Evolutionary conservation across 2,888 invertebrate species (phyloP).

Genomic region (Cylindroiulus punctatus): DNA sequence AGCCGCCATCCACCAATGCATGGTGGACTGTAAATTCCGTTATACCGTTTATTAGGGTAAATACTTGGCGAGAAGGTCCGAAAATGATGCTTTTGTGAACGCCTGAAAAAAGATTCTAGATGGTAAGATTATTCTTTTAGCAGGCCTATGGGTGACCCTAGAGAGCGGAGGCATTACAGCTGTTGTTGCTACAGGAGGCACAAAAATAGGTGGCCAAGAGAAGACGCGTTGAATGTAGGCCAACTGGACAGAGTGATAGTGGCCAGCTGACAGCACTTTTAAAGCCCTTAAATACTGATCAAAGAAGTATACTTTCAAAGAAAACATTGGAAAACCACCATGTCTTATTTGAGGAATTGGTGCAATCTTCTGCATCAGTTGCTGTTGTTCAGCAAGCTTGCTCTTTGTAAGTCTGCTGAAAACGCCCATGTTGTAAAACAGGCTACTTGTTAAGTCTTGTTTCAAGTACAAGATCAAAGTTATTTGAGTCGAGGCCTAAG

Average conservation of each 20-base stretch:
- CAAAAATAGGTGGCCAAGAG: not conserved
- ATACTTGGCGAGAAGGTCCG: not conserved
- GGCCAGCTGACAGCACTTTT: too few species aligned
- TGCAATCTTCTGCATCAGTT: too few species aligned
- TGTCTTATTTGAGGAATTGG: too few species aligned
- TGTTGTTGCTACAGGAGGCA: constrained; percentile 8
- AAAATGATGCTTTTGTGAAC: not conserved
- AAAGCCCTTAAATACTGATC: too few species aligned
- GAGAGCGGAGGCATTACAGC: not conserved
- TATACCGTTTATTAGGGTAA: not conserved
- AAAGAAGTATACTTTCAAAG: too few species aligned
- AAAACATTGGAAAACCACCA: too few species aligned
- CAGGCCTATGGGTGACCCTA: not conserved
- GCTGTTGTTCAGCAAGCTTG: too few species aligned
- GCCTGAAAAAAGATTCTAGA: not conserved
- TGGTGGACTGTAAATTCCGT: not conserved
- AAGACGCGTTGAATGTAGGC: not conserved
- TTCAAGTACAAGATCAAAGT: too few species aligned
- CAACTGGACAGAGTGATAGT: not conserved
- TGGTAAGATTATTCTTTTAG: not conserved
- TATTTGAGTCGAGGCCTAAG: too few species aligned
- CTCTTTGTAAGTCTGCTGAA: too few species aligned
- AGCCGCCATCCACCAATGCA: not conserved
- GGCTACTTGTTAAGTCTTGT: too few species aligned
- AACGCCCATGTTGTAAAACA: too few species aligned